Conservation (phyloP, 1,140 invertebrate genomes). For the Drosophila malerkotliana region DNA sequence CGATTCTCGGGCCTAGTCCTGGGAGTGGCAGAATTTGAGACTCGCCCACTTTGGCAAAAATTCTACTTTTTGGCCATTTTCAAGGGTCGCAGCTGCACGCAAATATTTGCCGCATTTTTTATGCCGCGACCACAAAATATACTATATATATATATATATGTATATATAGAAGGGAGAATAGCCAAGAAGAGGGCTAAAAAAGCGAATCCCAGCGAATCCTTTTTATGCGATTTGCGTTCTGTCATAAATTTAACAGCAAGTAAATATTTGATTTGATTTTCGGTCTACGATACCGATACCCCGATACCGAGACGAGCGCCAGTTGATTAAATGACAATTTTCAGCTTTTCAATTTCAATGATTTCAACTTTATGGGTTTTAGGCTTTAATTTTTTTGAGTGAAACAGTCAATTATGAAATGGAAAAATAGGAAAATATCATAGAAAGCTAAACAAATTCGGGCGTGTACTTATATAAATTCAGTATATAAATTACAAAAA, state of each 20-base stretch:
- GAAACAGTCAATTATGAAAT: constrained; percentile 11
- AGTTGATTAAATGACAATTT: constrained; percentile 68
- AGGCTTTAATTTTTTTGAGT: neutral
- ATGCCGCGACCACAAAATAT: constrained; percentile 36
- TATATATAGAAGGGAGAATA: no score
- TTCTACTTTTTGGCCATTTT: constrained; percentile 4
- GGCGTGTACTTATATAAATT: neutral
- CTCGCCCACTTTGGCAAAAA: no score
- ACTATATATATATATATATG: no score
- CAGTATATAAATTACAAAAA: no score
- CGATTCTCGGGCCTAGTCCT: constrained; percentile 3
- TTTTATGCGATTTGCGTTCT: constrained; percentile 65
- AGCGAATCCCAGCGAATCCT: constrained; percentile 23
- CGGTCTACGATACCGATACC: constrained; percentile 1
- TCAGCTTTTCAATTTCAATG: constrained; percentile 38
- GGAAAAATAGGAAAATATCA: neutral
- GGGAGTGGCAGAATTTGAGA: constrained; percentile 1
- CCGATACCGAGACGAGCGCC: constrained; percentile 8
- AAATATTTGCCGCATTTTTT: constrained; percentile 74
- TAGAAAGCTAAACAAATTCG: neutral
- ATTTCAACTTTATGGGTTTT: constrained; percentile 32
- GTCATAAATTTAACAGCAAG: constrained; percentile 75
- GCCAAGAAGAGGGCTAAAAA: neutral
- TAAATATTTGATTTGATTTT: constrained; percentile 77
- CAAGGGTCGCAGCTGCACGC: constrained; percentile 58